Conservation (phyloP, 2,888 invertebrate species). For the Lumbricus terrestris region DNA sequence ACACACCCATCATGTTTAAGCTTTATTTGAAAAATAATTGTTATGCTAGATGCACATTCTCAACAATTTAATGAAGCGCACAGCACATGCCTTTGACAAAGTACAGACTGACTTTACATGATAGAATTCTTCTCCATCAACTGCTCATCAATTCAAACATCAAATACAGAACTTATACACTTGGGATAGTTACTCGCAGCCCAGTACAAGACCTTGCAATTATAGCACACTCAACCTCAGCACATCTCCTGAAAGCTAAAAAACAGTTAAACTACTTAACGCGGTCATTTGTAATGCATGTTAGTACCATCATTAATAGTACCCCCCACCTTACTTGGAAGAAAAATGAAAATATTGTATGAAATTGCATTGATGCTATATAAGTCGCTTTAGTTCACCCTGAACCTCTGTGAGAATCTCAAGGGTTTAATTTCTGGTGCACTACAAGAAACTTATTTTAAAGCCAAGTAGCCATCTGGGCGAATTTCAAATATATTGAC, state of each 20-base stretch:
- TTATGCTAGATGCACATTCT: neutral
- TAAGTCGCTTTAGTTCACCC: too few species aligned
- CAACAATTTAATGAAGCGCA: too few species aligned
- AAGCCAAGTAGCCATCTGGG: too few species aligned
- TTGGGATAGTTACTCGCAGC: neutral
- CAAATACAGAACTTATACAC: neutral
- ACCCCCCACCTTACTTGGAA: neutral
- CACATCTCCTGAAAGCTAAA: constrained; percentile 3
- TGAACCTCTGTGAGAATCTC: too few species aligned
- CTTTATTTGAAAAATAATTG: neutral
- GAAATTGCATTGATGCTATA: too few species aligned
- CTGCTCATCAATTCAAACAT: neutral
- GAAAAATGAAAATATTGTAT: neutral
- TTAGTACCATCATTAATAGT: neutral
- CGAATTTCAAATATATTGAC: too few species aligned
- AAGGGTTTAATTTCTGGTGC: too few species aligned
- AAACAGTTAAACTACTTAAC: neutral
- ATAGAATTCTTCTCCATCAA: neutral
- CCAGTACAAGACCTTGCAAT: neutral
- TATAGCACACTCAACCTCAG: neutral
- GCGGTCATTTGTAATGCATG: neutral
- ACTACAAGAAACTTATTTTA: too few species aligned
- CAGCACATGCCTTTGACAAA: neutral
- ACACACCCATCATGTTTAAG: neutral
- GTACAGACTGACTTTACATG: neutral